phyloP scores from a whole-genome alignment of 2,797 vertebrate genomes.

The Bradypus variegatus region DNA sequence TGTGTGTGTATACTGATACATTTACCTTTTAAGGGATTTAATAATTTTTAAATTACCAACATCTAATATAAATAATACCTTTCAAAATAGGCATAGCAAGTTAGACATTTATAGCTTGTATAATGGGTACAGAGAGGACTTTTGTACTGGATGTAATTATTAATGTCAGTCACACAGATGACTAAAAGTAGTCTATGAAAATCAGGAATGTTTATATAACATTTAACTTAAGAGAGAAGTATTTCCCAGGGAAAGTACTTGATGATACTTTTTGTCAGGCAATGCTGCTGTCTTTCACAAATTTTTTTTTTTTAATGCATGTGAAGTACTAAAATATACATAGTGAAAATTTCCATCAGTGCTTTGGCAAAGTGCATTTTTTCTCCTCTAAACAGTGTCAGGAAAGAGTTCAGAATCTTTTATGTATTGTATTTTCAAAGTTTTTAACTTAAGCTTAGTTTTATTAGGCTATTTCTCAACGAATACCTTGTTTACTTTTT shows the following conservation, averaged over 20 bases:
- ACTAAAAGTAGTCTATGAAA: slow-evolving; percentile 28
- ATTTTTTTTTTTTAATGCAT: neutral
- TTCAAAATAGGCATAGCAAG: slow-evolving; percentile 10
- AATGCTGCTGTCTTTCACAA: neutral
- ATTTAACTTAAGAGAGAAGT: slow-evolving; percentile 18
- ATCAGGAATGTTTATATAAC: slow-evolving; percentile 46
- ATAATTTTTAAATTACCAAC: slow-evolving; percentile 31
- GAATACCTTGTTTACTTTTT: neutral
- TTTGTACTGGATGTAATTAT: slow-evolving; percentile 26
- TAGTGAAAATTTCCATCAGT: neutral
- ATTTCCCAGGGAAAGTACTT: slow-evolving; percentile 28
- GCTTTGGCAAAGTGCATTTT: neutral
- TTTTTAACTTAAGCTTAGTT: neutral
- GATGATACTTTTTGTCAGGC: neutral
- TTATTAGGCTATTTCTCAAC: slow-evolving; percentile 1
- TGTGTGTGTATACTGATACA: neutral
- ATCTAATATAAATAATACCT: neutral
- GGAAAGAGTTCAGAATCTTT: neutral
- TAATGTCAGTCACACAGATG: slow-evolving; percentile 35
- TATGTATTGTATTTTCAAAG: slow-evolving; percentile 14
- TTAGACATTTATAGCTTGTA: slow-evolving; percentile 38
- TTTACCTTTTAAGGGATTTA: slow-evolving; percentile 5
- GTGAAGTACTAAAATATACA: neutral
- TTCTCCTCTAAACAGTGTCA: neutral
- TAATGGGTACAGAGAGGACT: slow-evolving; percentile 18